A percentile compares a stretch with the other conserved stretches of the same genome.
phyloP scores from a whole-genome alignment of 2,797 vertebrate species.

The Oreortyx pictus region DNA sequence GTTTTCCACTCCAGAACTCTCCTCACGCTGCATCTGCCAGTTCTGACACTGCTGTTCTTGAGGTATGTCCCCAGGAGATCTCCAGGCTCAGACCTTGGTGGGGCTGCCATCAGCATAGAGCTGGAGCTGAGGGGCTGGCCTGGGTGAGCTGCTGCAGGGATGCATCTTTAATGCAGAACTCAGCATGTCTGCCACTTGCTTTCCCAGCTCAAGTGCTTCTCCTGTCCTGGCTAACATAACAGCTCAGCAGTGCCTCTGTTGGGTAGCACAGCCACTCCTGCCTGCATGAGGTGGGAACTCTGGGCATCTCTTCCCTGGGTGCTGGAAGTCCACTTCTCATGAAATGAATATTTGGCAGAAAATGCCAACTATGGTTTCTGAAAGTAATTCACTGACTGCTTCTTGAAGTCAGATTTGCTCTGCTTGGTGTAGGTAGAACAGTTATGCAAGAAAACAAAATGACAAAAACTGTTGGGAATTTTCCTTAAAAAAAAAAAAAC shows the following conservation, averaged over 20 bases:
- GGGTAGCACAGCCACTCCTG: background rate
- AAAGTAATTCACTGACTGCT: background rate
- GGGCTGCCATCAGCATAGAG: background rate
- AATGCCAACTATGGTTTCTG: background rate
- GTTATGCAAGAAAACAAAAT: background rate
- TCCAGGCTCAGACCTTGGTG: background rate
- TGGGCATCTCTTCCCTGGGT: fast-evolving
- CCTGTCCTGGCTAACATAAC: fast-evolving
- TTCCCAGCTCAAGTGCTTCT: background rate
- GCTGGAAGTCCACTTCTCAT: background rate
- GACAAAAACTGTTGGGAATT: background rate
- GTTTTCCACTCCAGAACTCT: background rate
- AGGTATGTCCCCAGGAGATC: background rate
- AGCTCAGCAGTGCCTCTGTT: background rate
- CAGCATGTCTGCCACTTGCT: fast-evolving
- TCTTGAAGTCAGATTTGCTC: fast-evolving
- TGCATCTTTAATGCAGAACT: background rate
- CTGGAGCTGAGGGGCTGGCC: background rate
- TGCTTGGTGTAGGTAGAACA: background rate
- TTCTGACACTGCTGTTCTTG: background rate
- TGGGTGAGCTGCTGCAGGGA: background rate
- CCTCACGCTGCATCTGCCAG: background rate
- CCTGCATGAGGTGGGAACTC: fast-evolving
- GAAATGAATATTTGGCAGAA: fast-evolving
- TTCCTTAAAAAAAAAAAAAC: background rate